Conservation (phyloP, 1,140 invertebrate species). For the Musca vetustissima region DNA sequence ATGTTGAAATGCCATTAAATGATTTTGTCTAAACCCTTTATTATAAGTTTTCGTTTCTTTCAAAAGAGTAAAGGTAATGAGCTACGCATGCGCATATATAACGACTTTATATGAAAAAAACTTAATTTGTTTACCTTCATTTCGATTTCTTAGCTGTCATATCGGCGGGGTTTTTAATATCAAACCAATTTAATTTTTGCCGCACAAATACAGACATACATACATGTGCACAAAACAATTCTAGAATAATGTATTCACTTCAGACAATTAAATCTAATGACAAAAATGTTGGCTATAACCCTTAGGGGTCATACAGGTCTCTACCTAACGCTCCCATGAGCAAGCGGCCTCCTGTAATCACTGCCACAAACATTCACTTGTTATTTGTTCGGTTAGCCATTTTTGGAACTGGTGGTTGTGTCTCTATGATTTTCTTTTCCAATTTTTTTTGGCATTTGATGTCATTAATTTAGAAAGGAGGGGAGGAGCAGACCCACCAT, state of each 20-base stretch:
- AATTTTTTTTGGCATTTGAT: slow-evolving; percentile 4
- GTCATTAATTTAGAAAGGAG: slow-evolving; percentile 11
- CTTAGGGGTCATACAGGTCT: not conserved
- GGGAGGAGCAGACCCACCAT: not conserved
- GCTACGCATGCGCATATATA: not conserved
- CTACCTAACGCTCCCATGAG: too few species aligned
- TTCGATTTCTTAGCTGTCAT: not conserved
- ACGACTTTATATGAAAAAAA: not conserved
- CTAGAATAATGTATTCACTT: slow-evolving; percentile 14
- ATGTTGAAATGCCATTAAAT: slow-evolving; percentile 33
- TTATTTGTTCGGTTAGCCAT: not conserved
- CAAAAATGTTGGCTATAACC: slow-evolving; percentile 1
- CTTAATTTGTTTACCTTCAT: not conserved
- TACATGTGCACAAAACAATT: too few species aligned
- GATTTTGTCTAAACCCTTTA: slow-evolving; percentile 13
- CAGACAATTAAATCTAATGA: slow-evolving; percentile 27
- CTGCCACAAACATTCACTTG: too few species aligned
- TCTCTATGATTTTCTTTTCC: not conserved
- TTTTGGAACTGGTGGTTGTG: not conserved
- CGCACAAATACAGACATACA: not conserved
- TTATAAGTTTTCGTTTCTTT: not conserved
- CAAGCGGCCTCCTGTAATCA: too few species aligned
- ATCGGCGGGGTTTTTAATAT: not conserved
- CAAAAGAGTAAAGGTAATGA: slow-evolving; percentile 12
- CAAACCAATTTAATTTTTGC: slow-evolving; percentile 7